Conservation (phyloP, 1,140 invertebrate genomes). For the Ostrea denselamellosa region DNA sequence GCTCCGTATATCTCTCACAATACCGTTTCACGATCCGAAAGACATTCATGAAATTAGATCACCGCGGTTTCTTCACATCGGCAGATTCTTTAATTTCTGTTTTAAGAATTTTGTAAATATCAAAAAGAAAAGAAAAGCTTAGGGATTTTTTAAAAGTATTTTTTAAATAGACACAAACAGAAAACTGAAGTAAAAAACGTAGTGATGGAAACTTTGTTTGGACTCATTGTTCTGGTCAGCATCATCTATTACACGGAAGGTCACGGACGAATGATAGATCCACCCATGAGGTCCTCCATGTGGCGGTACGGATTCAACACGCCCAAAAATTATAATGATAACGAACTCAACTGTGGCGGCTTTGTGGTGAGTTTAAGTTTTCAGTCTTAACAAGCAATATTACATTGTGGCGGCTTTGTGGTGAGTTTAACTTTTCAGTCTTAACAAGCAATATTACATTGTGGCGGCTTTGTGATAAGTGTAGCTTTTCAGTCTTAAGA, state of each 20-base stretch:
- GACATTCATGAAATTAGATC: background rate
- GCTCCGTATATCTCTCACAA: constrained; percentile 21
- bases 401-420: too few species aligned
- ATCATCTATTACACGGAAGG: constrained; percentile 74
- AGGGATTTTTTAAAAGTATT: background rate
- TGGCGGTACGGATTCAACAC: constrained; percentile 95
- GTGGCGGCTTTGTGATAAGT: too few species aligned
- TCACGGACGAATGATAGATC: constrained; percentile 92
- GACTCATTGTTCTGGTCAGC: background rate
- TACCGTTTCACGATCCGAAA: background rate
- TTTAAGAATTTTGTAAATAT: background rate
- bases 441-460: too few species aligned
- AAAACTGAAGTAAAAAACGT: background rate
- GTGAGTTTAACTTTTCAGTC: too few species aligned
- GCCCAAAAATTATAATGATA: constrained; percentile 96
- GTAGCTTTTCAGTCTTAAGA: too few species aligned
- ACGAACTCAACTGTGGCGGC: constrained; percentile 90
- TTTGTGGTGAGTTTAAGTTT: constrained; percentile 79
- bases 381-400: too few species aligned
- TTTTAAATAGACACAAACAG: background rate
- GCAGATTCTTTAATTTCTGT: background rate
- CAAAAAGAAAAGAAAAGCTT: background rate
- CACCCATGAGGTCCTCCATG: constrained; percentile 92
- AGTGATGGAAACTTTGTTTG: background rate
- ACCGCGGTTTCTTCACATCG: background rate